Evolutionary conservation across 2,797 vertebrate species (phyloP).

Genomic region (Protosalanx chinensis): DNA sequence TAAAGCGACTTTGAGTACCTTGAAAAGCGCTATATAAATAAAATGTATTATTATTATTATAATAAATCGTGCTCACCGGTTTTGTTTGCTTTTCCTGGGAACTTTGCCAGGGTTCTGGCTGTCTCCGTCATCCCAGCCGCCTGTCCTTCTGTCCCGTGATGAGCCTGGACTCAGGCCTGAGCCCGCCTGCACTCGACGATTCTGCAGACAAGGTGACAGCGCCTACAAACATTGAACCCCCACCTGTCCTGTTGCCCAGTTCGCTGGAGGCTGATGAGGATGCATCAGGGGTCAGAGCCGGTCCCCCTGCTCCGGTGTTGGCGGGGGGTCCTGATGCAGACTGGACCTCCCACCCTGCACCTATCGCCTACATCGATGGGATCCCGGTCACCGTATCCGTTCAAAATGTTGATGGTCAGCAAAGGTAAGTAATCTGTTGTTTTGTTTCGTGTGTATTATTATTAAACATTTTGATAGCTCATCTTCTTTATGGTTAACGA

Average conservation of each 20-base stretch:
- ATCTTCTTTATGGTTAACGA: neutral
- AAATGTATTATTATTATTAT: too few species aligned
- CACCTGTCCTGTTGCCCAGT: slow-evolving; percentile 4
- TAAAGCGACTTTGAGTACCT: too few species aligned
- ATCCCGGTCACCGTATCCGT: slow-evolving; percentile 39
- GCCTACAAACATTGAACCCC: neutral
- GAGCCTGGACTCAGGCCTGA: slow-evolving; percentile 14
- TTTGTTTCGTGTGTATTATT: too few species aligned
- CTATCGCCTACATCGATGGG: slow-evolving; percentile 23
- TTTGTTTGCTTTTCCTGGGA: slow-evolving; percentile 12
- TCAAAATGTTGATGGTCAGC: slow-evolving; percentile 32
- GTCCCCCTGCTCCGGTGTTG: neutral
- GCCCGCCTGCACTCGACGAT: slow-evolving; percentile 8
- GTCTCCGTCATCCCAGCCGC: slow-evolving; percentile 2
- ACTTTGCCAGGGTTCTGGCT: slow-evolving; percentile 11
- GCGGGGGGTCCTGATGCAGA: neutral
- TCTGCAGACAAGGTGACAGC: neutral
- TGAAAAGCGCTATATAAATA: too few species aligned
- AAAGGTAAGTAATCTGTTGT: slow-evolving; percentile 25
- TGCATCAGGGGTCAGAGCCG: neutral
- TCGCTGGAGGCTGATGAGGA: neutral
- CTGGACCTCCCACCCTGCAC: neutral
- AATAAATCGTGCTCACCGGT: too few species aligned
- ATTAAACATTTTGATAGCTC: too few species aligned
- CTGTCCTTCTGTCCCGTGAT: slow-evolving; percentile 7